phyloP scores from a whole-genome alignment of 2,797 vertebrate genomes.

The Epinephelus coioides region DNA sequence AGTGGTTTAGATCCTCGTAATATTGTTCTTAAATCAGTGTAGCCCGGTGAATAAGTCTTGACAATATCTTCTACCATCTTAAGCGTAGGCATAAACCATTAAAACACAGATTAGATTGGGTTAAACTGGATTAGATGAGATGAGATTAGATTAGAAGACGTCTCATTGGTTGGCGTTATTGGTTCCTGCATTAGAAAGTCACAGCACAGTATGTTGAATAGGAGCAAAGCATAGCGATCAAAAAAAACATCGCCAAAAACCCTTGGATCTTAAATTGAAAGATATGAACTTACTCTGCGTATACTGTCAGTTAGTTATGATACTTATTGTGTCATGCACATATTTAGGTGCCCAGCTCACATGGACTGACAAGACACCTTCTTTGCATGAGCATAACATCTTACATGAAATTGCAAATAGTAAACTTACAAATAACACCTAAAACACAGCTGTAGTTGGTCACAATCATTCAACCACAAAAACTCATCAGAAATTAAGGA shows the following conservation, averaged over 20 bases:
- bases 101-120: constrained; percentile 22
- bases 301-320: no score
- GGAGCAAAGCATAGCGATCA: neutral
- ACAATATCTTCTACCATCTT: neutral
- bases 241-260: neutral
- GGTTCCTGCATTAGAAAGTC: neutral
- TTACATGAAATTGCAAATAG: neutral
- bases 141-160: neutral
- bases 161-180: neutral
- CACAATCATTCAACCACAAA: neutral
- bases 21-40: neutral
- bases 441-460: neutral
- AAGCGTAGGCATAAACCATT: neutral
- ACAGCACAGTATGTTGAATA: neutral
- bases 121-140: neutral
- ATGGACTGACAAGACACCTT: neutral
- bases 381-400: neutral
- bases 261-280: neutral
- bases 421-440: no score
- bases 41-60: neutral
- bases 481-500: neutral
- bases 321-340: neutral
- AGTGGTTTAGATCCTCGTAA: neutral
- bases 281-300: neutral
- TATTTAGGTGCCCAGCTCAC: no score